Evolutionary conservation across 2,797 vertebrate species (phyloP).

Genomic region (Cyprinella venusta): DNA sequence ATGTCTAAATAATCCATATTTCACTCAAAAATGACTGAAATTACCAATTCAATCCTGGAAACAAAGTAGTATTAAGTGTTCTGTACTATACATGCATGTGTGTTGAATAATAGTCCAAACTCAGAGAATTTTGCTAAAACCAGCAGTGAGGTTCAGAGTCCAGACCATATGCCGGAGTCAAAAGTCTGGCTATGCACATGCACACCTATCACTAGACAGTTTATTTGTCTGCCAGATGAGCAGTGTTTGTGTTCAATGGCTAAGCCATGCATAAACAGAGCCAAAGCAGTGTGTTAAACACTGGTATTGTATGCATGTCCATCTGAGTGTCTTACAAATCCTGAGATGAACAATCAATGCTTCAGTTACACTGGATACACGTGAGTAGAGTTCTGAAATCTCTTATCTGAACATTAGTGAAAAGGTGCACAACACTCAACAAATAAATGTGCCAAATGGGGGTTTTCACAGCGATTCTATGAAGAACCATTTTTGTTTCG

Average conservation of each 20-base stretch:
- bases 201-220: background rate
- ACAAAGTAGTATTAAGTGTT: background rate
- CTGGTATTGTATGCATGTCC: background rate
- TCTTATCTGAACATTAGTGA: background rate
- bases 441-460: background rate
- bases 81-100: no score
- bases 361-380: background rate
- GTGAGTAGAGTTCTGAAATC: background rate
- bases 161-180: background rate
- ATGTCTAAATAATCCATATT: background rate
- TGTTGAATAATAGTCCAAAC: no score
- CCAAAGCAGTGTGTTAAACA: background rate
- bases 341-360: background rate
- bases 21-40: background rate
- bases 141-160: background rate
- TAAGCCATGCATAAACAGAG: constrained; percentile 4
- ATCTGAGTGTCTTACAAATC: background rate
- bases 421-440: background rate
- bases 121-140: background rate
- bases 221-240: constrained; percentile 6
- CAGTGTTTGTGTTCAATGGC: background rate
- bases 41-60: background rate
- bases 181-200: background rate
- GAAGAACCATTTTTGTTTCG: background rate
- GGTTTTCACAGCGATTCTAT: background rate